Conservation (phyloP, 2,113 vertebrate genomes). For the Loxodonta africana region DNA sequence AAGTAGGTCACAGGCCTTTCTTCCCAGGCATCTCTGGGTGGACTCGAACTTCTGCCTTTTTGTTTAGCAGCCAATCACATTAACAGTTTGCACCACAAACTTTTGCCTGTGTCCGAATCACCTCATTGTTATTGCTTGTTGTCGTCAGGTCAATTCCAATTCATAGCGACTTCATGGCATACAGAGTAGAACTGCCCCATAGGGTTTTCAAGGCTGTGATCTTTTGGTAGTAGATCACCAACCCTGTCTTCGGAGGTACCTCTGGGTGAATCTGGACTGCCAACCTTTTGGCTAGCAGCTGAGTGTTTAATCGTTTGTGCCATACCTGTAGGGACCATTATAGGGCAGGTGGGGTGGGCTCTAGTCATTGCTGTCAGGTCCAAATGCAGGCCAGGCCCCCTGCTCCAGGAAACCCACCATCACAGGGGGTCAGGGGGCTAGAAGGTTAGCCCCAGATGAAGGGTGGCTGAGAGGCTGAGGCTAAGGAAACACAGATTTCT, state of each 20-base stretch:
- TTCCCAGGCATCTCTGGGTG: not conserved
- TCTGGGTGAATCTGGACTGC: not conserved
- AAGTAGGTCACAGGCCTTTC: not conserved
- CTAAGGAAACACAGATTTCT: not conserved
- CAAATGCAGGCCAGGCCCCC: constrained; percentile 70
- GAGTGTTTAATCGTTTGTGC: not conserved
- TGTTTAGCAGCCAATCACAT: not conserved
- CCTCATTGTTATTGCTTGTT: not conserved
- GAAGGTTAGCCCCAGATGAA: not conserved
- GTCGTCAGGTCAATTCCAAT: not conserved
- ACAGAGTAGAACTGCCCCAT: not conserved
- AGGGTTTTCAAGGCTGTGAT: not conserved
- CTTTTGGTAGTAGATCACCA: not conserved
- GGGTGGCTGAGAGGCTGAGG: not conserved
- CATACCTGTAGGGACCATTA: constrained; percentile 54
- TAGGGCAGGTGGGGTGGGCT: constrained; percentile 47
- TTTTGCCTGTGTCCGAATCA: not conserved
- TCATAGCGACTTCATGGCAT: not conserved
- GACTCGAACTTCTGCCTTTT: not conserved
- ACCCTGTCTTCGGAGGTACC: not conserved
- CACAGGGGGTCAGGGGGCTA: constrained; percentile 16
- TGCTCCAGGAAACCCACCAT: constrained; percentile 18
- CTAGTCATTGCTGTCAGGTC: constrained; percentile 70
- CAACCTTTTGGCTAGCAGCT: not conserved
- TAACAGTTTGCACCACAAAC: not conserved